Evolutionary conservation across 2,888 invertebrate species (phyloP), one percentile per base, ranked within the genome.

Genomic region (Romanomermis culicivorax): DNA sequence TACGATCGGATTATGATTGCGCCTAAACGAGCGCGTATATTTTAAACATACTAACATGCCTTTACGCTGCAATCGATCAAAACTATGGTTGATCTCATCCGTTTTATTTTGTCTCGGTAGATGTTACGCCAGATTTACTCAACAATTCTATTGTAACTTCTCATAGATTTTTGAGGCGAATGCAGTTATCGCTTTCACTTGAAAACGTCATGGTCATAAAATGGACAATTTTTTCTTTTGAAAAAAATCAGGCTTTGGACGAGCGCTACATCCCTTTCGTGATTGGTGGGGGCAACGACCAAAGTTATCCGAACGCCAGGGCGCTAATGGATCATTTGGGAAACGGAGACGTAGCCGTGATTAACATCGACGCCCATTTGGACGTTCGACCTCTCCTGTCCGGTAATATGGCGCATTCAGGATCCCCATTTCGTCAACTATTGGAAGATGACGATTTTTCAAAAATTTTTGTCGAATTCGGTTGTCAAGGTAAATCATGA

Each of bases 311-410:
- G n/a, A 45, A 45, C 23, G 14, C n/a, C 47, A 11, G 47, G 7
- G 47, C 47, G 14, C 23, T 45, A 11, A 45, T 45, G 47, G 23
- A 45, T 23, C 14, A 45, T 11, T 23, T 20, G 7, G 17, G 36
- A 36, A 7, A 4, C n/a, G 47, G 47, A 11, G 23, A 45, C 23
- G 23, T 45, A 7, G 47, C n/a, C 47, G 47, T 45, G 47, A 23
- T 45, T 23, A 45, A 45, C 23, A 23, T 45, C 47, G 47, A 45
- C 23, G 47, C 47, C 47, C 47, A 45, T 23, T 23, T 45, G n/a
- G 47, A 45, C 23, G 47, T 45, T 7, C 47, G 47, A n/a, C 47
- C 47, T n/a, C 23, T 45, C 17, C 17, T 36, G 36, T 7, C 36
- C 36, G 23, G 23, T 23, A 23, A 23, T 23, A 7, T 17, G 23